Base-by-base conservation (phyloP, 2,113 vertebrate species). In the Brevimyrus niger region DNA sequence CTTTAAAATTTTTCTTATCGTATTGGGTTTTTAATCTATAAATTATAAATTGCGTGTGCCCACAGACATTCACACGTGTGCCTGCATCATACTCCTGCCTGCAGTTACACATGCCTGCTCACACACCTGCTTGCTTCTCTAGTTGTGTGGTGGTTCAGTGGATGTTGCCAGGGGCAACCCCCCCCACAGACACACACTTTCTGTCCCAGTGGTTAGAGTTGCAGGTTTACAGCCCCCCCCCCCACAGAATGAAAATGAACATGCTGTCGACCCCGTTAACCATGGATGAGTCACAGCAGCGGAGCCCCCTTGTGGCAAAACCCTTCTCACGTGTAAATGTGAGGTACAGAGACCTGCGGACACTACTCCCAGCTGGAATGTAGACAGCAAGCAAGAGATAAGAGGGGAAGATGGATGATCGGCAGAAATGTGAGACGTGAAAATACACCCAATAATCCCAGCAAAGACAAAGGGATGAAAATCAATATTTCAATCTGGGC, bases 401-500 rank as follows among this genome's bases (percentile, higher is more conserved):
- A 46, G 44, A 53, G 19, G 5, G 35, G 87, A 44, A 65, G 38
- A 65, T n/a, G 87, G 87, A 65, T 53, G 38, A 61, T 21, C 42
- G 55, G 19, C 19, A 61, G 86, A 61, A 87, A 87, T 23, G 4
- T 61, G 6, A 61, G 51, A 65, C 86, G 65, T 10, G 1, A 42
- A 87, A 87, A 87, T 51, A n/a, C 21, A 23, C 53, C 86, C 55
- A 65, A 65, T 87, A 87, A 65, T 87, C 17, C 17, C 35, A 27
- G 35, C 51, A 61, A 61, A 44, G 53, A 61, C 86, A 87, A 61
- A 58, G 35, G 11, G 44, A 87, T 42, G 17, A 61, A 87, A 87
- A 87, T 87, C 86, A n/a, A 44, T 87, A 61, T 87, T 61, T 87
- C 86, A 87, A 87, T 87, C 27, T 48, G 46, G 82, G 82, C 50